Base-by-base conservation (phyloP, 2,797 vertebrate genomes). In the Melanotaenia boesemani region DNA sequence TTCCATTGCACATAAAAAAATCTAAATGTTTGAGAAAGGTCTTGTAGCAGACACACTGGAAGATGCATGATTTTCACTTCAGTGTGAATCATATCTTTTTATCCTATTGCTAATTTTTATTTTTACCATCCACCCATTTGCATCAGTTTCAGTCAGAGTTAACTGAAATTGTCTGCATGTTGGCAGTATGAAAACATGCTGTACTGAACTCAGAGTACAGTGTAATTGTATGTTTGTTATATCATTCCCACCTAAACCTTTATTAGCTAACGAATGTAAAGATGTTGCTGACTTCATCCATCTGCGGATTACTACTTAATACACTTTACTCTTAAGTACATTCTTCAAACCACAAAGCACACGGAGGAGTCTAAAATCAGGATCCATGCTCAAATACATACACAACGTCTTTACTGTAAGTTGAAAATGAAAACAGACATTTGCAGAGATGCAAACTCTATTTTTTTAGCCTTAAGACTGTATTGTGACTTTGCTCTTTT, bases 181-280 rank as follows among this genome's bases (percentile, higher is more conserved):
- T 41, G 12, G 39, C 39, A 16, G 15, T 41, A 41, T 15, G 39
- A 41, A 41, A 41, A 41, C 39, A 15, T 41, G 39, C 39, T 15
- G 39, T 41, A 2, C 15, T 16, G 12, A 41, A 16, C 15, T 41
- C 36, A 36, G 36, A 36, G 36, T 36, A 2, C 2, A 7, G 13
- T 41, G 39, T 3, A 16, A 41, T 16, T 41, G 39, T 41, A 16
- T 41, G 22, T 56, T 52, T 26, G 54, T 82, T 76, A 65, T 70
- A 57, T 63, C 57, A 15, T 22, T 15, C 6, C 59, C 80, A 24
- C 79, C 63, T 28, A 58, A 67, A 20, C 82, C 28, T 74, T 59
- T 57, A 60, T 70, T 74, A 70, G 56, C 82, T 77, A 72, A 74
- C 79, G 80, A 88, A 82, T 85, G 82, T 71, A 75, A 81, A 79